Evolutionary conservation across 1,140 invertebrate species (phyloP), one percentile per base, ranked within the genome.

Genomic region (Parapsyche elsis): DNA sequence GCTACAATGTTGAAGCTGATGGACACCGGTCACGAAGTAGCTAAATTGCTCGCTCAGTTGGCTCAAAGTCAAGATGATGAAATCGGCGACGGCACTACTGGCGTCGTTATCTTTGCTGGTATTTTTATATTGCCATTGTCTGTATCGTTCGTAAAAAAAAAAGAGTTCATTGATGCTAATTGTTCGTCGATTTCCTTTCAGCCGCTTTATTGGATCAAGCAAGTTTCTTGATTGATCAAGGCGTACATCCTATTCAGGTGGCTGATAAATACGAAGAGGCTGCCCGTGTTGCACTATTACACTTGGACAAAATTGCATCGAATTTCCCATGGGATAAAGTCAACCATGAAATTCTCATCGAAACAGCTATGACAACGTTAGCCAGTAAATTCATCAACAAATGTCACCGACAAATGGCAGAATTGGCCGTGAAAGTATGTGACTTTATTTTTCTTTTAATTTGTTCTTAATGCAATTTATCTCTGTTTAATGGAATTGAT

Each of bases 21-120:
- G 99, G 98, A 99, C 90, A 97, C 99, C 12, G 97, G 99, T 19
- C 98, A 99, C 88, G 95, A 99, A 91, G 97, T 99, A 85, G 98
- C 97, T 26, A 99, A 99, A 86, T 88, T 99, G 4, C 95, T 99
- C 93, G 98, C 99, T 14, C 97, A 99, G 86, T 88, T 99, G 59
- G 98, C 97, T 12, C 97, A 99, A 87, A 99, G 98, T 78, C 98
- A 99, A 87, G 99, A 99, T 89, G 97, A 99, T 90, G 99, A 99
- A 91, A 99, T 99, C 86, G 98, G 99, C 23, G 99, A 99, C 91
- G 99, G 99, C 53, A 99, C 99, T 12, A 99, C 99, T 76, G 98
- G 98, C 24, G 99, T 99, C 85, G 98, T 99, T 78, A 96, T 93
- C 5, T 85, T 93, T 30, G 92, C 92, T 81, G 92, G 88, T 89